phyloP scores from a whole-genome alignment of 2,888 invertebrate genomes.

The Coelopa pilipes region DNA sequence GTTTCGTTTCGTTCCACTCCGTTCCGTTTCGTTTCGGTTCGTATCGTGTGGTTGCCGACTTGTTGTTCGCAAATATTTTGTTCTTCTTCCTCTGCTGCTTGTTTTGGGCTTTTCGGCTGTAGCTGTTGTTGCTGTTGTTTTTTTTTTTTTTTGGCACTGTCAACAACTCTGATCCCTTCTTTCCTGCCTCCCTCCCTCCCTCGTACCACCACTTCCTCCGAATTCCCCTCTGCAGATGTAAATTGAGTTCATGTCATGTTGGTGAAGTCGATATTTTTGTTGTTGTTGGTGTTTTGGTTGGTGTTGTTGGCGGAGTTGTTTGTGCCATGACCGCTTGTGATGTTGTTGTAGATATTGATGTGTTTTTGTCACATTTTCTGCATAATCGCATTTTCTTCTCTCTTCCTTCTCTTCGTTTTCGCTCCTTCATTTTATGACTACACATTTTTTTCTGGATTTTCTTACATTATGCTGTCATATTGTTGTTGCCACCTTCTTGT shows the following conservation, averaged over 20 bases:
- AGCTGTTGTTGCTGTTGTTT: background rate
- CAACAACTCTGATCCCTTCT: background rate
- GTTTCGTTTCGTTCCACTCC: constrained; percentile 13
- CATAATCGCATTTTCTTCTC: constrained; percentile 12
- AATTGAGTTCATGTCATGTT: background rate
- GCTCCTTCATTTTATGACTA: background rate
- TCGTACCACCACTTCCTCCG: background rate
- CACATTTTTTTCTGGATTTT: background rate
- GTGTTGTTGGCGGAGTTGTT: background rate
- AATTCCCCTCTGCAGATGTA: background rate
- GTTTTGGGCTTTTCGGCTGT: background rate
- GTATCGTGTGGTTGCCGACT: constrained; percentile 4
- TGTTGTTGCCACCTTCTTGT: background rate
- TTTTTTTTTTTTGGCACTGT: background rate
- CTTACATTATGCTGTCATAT: background rate
- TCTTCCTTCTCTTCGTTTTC: background rate
- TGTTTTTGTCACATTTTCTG: background rate
- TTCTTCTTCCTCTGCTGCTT: background rate
- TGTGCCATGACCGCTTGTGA: background rate
- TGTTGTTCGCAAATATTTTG: too few species aligned
- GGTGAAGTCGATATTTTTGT: background rate
- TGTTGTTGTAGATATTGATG: constrained; percentile 23
- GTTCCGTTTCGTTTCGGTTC: constrained; percentile 17
- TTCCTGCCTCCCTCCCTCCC: background rate
- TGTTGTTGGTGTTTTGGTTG: background rate